Evolutionary conservation across 2,888 invertebrate genomes (phyloP), one percentile per base, ranked within the genome.

Genomic region (Lymantria monacha): DNA sequence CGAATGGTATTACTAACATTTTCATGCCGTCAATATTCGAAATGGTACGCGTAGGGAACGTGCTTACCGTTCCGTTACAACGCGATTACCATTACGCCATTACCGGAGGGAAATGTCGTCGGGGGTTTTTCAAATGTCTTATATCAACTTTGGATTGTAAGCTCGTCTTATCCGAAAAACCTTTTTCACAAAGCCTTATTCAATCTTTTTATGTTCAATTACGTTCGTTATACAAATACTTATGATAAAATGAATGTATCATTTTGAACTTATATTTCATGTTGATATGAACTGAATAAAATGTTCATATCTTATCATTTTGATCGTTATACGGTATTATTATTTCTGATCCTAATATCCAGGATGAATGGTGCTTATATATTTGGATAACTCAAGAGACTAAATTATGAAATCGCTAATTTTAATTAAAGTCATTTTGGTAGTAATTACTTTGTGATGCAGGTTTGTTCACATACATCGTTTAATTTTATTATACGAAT

Each of bases 11-110:
- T 77, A 75, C 71, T 65, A 70, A 63, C 69, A 85, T 85, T 83
- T 83, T 74, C 79, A 81, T 83, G 76, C 74, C 64, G 69, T 65
- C 77, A 72, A 81, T 80, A 80, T 74, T 66, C 63, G 52, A 62
- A 70, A 68, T 69, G 72, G 70, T 67, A 63, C 59, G 65, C 61
- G 66, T 57, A 63, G 70, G 74, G 70, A 67, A 59, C 62, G 63
- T 63, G 72, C 63, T 66, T 67, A 72, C 70, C 69, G 70, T 71
- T 57, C 75, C 74, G 74, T 75, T 72, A 75, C 70, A 74, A 76
- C 69, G 64, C 72, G 74, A 81, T 83, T 78, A 78, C 70, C 75
- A 72, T 76, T 73, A 71, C 68, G 62, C 64, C 55, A 61, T 68
- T 71, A 70, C 64, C 59, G 53, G 51, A 61, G 70, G 66, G 69